Base-by-base conservation (phyloP, 1,140 invertebrate species). In the Diorhabda carinulata region DNA sequence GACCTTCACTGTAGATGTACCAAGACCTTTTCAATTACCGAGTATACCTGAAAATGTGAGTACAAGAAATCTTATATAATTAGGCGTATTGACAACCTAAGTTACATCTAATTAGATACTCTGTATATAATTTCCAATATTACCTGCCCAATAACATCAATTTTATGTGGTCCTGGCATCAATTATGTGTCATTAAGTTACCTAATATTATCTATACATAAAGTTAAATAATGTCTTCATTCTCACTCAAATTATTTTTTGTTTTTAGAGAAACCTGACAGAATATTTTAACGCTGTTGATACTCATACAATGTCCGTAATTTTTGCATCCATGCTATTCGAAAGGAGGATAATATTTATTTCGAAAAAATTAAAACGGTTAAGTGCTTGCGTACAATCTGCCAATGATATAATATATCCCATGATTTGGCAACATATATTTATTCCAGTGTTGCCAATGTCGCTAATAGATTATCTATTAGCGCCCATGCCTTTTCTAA, bases 371-470 rank as follows among this genome's bases (percentile, higher is more conserved):
- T 84, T 97, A 66, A 94, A 91, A 74, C 86, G 93, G 68, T 83
- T 98, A 57, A 95, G 94, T 71, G 93, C 95, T 2, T 97, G 96
- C 78, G 92, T 98, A 10, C 95, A 98, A 82, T 95, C 96, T 4
- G 93, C 94, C 5, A 96, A 96, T 80, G 89, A 93, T 68, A 87
- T 98, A 44, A 88, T 98, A 43, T 98, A 97, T 83, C 97, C 97
- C 3, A 97, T 98, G 95, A 91, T 92, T 73, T 98, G 97, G 96
- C 96, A 98, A 81, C 95, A 98, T 78, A 95, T 98, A 77, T 98
- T 94, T 79, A 98, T 98, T 81, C 96, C 97, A 43, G 91, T 97
- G 71, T 81, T 98, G 71, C 96, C 96, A 10, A 85, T 89, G 75
- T 88, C 90, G 74, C 86, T 98, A 52, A 89, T 93, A 68, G 96